Base-by-base conservation (phyloP, 1,140 invertebrate genomes). In the Neuroterus valhalla region DNA sequence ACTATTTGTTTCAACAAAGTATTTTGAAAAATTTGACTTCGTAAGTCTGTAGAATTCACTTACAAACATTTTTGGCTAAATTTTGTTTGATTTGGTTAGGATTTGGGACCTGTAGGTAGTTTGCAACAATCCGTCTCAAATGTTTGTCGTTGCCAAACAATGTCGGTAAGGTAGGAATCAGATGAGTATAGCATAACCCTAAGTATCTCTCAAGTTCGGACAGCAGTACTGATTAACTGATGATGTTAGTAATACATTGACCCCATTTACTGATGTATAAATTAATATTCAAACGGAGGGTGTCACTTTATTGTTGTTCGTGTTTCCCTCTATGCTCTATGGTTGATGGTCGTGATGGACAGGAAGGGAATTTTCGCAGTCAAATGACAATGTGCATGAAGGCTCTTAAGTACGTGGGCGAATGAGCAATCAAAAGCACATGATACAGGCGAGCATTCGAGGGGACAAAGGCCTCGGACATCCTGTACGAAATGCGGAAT, bases 391-490 rank as follows among this genome's bases (percentile, higher is more conserved):
- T 31, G 55, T 38, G 26, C 3, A 38, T 62, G 55, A 62, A 62
- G 55, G 26, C 14, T 62, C 55, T 55, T 62, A 62, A 62, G 26
- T 38, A 38, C 55, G 55, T 62, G 55, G 55, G 55, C 21, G 26
- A 55, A 62, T 62, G 46, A 14, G 23, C 55, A 62, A 62, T 62
- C 55, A 62, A 62, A 62, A 62, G 12, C 23, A 55, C 52, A 55
- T 23, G 52, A 55, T 55, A 55, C 52, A 55, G 52, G 12, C 11
- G 11, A 55, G 21, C 52, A 62, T 62, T 26, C 31, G 55, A 62
- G 55, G 55, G 55, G 55, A 62, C 55, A 62, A 62, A 62, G 26
- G 31, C 52, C 52, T 62, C 52, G 21, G 52, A 62, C 52, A 62
- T 55, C 19, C 21, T 23, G 31, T 31, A 31, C 31, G 21, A 26